Evolutionary conservation across 37 sponge, comb jelly and placozoan genomes (phyloP).

Genomic region (Eunapius fragilis): DNA sequence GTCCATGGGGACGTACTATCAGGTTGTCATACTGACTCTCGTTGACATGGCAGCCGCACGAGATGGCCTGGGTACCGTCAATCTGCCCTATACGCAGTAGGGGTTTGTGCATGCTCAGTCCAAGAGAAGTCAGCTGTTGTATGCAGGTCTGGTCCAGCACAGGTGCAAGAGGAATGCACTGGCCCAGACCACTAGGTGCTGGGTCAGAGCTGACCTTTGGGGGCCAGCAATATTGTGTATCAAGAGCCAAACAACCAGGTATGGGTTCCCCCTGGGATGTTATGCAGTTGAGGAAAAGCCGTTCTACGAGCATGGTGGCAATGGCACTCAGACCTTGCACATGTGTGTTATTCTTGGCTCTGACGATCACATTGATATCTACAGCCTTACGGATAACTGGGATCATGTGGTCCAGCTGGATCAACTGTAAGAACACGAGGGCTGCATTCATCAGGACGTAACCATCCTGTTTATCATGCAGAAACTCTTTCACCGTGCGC

Average conservation of each 20-base stretch:
- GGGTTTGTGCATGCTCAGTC: conserved; percentile 39
- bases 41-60: conserved; percentile 80
- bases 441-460: conserved; percentile 63
- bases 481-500: conserved; percentile 9
- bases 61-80: conserved; percentile 61
- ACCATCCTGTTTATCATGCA: conserved; percentile 26
- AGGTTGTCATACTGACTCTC: conserved; percentile 74
- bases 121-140: conserved; percentile 40
- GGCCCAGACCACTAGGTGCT: not conserved
- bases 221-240: not conserved
- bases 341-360: not conserved
- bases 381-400: not conserved
- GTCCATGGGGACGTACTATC: conserved; percentile 63
- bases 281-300: not conserved
- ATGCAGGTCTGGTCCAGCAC: conserved; percentile 10
- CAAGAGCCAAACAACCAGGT: not conserved
- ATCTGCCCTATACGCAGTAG: conserved; percentile 67
- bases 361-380: not conserved
- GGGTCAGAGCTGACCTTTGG: not conserved
- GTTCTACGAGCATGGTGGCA: not conserved
- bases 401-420: not conserved
- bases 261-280: not conserved
- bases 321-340: not conserved
- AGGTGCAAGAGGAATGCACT: conserved; percentile 40
- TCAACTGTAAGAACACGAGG: conserved; percentile 49